Percentiles rank a stretch among this genome's conserved stretches.
phyloP scores from a whole-genome alignment of 2,888 invertebrate genomes.

The Dicyrtoma fusca region DNA sequence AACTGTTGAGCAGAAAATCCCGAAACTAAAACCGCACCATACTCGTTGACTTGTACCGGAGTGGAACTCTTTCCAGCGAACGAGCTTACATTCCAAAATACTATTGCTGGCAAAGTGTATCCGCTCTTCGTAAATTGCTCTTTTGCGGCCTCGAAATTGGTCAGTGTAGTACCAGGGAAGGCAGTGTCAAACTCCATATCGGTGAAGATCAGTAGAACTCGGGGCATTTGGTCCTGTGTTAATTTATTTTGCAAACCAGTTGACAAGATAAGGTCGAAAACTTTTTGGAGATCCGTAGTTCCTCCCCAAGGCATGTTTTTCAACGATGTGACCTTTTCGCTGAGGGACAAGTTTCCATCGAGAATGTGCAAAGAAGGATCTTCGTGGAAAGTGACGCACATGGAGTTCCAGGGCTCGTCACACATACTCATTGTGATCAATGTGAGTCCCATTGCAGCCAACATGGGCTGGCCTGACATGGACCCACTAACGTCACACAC shows the following conservation, averaged over 20 bases:
- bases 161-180: slow-evolving; percentile 23
- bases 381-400: slow-evolving; percentile 45
- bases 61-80: slow-evolving; percentile 26
- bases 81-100: slow-evolving; percentile 49
- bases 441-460: slow-evolving; percentile 47
- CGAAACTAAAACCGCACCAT: slow-evolving; percentile 39
- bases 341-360: slow-evolving; percentile 16
- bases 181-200: slow-evolving; percentile 51
- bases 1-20: slow-evolving; percentile 46
- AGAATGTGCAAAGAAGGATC: slow-evolving; percentile 36
- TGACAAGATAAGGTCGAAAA: slow-evolving; percentile 43
- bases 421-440: slow-evolving; percentile 42
- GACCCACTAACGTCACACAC: slow-evolving; percentile 51
- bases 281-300: slow-evolving; percentile 43
- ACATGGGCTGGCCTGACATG: slow-evolving; percentile 47
- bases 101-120: slow-evolving; percentile 43
- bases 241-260: slow-evolving; percentile 40
- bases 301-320: slow-evolving; percentile 45
- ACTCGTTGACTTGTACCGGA: slow-evolving; percentile 43
- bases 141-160: slow-evolving; percentile 45
- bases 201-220: slow-evolving; percentile 46
- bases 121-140: slow-evolving; percentile 30
- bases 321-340: slow-evolving; percentile 32
- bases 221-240: slow-evolving; percentile 42
- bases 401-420: slow-evolving; percentile 39